These are phyloP conservation scores for Prunella himalayana DNA, from an alignment of 2,113 vertebrate species.

Conservation along the genomic window DNA sequence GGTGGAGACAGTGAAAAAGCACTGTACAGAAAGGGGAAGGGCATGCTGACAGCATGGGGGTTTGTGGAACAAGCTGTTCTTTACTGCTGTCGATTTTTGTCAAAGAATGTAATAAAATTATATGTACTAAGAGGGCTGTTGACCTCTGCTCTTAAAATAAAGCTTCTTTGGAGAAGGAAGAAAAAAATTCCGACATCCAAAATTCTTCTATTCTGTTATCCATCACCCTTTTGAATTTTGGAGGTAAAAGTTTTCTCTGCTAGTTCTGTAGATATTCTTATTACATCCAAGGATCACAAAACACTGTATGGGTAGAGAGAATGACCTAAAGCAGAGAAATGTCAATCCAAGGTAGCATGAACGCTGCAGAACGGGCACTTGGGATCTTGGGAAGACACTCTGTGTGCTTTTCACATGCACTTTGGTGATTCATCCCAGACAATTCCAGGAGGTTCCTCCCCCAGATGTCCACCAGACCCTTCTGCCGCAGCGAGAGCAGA, in stretches of 20 bases:
- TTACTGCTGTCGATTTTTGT: background rate
- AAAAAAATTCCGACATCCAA: background rate
- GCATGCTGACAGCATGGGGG: background rate
- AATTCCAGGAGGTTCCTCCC: background rate
- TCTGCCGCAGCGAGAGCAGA: background rate
- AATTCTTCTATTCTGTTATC: background rate
- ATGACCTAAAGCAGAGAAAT: background rate
- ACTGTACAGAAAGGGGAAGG: background rate
- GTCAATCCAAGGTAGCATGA: background rate
- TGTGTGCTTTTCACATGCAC: background rate
- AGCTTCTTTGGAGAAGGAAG: background rate
- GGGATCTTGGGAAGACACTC: background rate
- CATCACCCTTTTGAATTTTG: background rate
- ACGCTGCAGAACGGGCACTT: background rate
- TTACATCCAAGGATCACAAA: background rate
- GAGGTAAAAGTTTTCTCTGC: background rate
- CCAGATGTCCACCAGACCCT: background rate
- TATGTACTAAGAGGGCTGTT: background rate
- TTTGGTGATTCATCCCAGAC: background rate
- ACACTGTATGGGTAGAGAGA: background rate
- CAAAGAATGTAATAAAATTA: background rate
- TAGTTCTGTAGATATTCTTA: background rate
- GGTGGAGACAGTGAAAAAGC: background rate
- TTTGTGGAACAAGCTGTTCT: conserved; percentile 27
- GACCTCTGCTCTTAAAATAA: conserved; percentile 30